phyloP scores from a whole-genome alignment of 2,113 vertebrate genomes.

The Pteronura brasiliensis region DNA sequence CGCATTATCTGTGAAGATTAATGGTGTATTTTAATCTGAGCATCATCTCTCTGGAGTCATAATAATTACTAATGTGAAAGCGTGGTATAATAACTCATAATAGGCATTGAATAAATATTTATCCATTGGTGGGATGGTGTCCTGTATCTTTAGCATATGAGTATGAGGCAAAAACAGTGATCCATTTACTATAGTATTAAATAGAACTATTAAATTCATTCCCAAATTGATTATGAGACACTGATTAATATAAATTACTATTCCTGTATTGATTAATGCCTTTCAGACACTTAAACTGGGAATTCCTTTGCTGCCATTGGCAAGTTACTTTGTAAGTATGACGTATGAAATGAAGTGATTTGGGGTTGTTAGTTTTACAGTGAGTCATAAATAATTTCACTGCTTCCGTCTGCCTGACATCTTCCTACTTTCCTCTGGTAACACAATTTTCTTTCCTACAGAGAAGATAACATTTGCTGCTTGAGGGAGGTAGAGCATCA shows the following conservation, averaged over 20 bases:
- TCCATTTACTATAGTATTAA: not conserved
- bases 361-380: not conserved
- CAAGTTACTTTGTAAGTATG: not conserved
- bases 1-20: not conserved
- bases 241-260: not conserved
- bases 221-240: not conserved
- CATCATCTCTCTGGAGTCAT: not conserved
- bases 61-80: not conserved
- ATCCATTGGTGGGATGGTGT: not conserved
- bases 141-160: not conserved
- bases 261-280: not conserved
- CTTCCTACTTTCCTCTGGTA: not conserved
- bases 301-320: not conserved
- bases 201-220: not conserved
- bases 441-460: not conserved
- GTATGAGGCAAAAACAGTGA: not conserved
- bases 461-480: not conserved
- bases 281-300: not conserved
- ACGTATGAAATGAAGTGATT: not conserved
- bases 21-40: not conserved
- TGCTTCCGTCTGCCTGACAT: not conserved
- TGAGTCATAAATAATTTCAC: not conserved
- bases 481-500: not conserved
- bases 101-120: not conserved
- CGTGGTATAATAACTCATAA: not conserved